Percentiles rank a stretch among this genome's conserved stretches.
These are phyloP conservation scores for Listronotus bonariensis DNA, from an alignment of 1,140 invertebrate genomes.

Conservation along the genomic window DNA sequence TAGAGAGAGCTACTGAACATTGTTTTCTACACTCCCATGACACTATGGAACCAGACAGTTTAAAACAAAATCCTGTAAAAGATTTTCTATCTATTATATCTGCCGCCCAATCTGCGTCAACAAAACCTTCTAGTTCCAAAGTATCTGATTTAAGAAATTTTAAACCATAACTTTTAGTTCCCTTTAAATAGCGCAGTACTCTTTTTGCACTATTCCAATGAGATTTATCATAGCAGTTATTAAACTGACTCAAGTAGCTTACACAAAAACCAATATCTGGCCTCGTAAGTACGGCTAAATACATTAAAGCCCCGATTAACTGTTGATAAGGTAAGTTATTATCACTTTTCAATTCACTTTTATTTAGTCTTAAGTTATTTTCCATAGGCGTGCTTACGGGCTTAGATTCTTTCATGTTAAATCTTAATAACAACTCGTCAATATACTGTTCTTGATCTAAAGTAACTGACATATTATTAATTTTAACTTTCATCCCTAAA, in stretches of 20 bases:
- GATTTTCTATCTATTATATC: constrained; percentile 28
- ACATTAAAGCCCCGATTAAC: constrained; percentile 56
- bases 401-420: constrained; percentile 12
- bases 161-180: neutral
- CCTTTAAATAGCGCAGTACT: constrained; percentile 41
- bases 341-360: neutral
- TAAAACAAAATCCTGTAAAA: constrained; percentile 48
- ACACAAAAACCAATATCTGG: constrained; percentile 58
- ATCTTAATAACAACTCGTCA: too few relatives aligned
- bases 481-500: constrained; percentile 42
- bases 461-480: constrained; percentile 15
- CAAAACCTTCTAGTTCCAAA: constrained; percentile 54
- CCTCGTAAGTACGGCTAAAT: constrained; percentile 54
- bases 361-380: constrained; percentile 9
- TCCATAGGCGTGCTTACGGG: constrained; percentile 23
- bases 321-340: constrained; percentile 48
- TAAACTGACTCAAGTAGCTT: constrained; percentile 53
- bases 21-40: constrained; percentile 44
- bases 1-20: constrained; percentile 46
- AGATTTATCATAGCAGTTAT: constrained; percentile 40
- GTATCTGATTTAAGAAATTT: neutral
- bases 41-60: constrained; percentile 35
- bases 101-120: constrained; percentile 54
- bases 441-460: too few relatives aligned
- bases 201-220: constrained; percentile 54